A percentile compares a stretch with the other conserved stretches of the same genome.
These are phyloP conservation scores for Carapus acus DNA, from an alignment of 2,797 vertebrate species.

Conservation along the genomic window DNA sequence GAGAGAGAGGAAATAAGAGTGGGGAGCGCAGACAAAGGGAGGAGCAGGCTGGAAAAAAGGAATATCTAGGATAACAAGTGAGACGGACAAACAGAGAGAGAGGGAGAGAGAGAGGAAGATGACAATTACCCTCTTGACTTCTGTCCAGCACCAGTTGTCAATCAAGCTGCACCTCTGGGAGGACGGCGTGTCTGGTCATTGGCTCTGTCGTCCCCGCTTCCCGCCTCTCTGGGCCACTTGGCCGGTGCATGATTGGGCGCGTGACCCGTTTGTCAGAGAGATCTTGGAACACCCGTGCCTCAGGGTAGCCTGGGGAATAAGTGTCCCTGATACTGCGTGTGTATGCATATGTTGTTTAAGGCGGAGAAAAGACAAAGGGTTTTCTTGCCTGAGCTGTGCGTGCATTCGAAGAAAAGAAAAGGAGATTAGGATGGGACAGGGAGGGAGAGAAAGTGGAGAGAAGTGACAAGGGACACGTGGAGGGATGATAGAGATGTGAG, in stretches of 20 bases:
- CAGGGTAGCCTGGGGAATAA: constrained; percentile 55
- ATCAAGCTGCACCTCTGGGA: constrained; percentile 47
- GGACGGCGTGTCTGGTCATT: constrained; percentile 39
- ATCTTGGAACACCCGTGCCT: constrained; percentile 61
- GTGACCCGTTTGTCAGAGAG: constrained; percentile 62
- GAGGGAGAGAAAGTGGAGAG: constrained; percentile 7
- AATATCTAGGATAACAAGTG: constrained; percentile 37
- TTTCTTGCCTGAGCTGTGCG: constrained; percentile 40
- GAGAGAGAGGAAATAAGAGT: constrained; percentile 9
- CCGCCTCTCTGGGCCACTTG: constrained; percentile 63
- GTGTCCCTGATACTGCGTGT: constrained; percentile 61
- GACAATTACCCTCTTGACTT: constrained; percentile 68
- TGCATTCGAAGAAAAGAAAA: constrained; percentile 38
- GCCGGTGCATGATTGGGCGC: constrained; percentile 69
- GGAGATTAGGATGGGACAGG: constrained; percentile 21
- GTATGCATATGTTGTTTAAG: constrained; percentile 52
- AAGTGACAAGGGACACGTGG: constrained; percentile 7
- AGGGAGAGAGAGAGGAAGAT: constrained; percentile 49
- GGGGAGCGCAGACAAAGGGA: constrained; percentile 7
- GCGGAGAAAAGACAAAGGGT: constrained; percentile 51
- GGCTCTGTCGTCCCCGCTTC: constrained; percentile 52
- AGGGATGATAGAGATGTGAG: constrained; percentile 8
- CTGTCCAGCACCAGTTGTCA: constrained; percentile 62
- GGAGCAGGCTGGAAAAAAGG: constrained; percentile 8
- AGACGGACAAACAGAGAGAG: constrained; percentile 38